Conservation (phyloP, 2,797 vertebrate species). For the Helicolenus hilgendorfi region DNA sequence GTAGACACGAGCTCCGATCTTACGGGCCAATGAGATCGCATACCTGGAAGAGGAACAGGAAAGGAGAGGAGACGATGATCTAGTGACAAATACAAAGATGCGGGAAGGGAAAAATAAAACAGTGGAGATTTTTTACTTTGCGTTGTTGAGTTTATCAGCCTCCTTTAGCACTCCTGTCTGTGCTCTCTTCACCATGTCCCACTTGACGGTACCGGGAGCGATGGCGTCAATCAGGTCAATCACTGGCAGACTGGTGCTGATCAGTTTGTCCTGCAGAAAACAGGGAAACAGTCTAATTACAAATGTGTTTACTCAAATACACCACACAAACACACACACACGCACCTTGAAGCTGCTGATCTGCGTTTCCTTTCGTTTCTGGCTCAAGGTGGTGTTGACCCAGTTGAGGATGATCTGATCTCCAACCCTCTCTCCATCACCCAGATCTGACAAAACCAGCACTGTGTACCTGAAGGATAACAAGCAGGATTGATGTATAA, state of each 20-base stretch:
- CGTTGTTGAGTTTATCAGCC: conserved; percentile 92
- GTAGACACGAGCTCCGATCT: conserved; percentile 97
- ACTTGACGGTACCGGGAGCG: conserved; percentile 92
- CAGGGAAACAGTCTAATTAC: neutral
- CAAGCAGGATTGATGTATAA: neutral
- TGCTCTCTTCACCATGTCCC: conserved; percentile 94
- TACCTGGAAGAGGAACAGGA: conserved; percentile 89
- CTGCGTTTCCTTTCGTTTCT: conserved; percentile 91
- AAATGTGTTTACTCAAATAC: neutral
- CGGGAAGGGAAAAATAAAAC: neutral
- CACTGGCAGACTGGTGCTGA: conserved; percentile 97
- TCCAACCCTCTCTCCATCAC: conserved; percentile 95
- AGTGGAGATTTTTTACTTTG: conserved; percentile 66
- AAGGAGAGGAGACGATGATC: neutral
- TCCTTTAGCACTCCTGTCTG: conserved; percentile 89
- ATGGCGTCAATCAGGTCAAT: conserved; percentile 97
- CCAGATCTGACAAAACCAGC: conserved; percentile 95
- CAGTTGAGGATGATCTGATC: conserved; percentile 96
- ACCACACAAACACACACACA: neutral
- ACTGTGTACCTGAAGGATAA: conserved; percentile 92
- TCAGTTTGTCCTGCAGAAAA: conserved; percentile 93
- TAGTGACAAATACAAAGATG: neutral
- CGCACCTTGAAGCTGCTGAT: conserved; percentile 97
- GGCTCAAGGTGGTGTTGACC: conserved; percentile 95
- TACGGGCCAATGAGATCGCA: conserved; percentile 96